Base-by-base conservation (phyloP, 2,888 invertebrate species). In the Melinaea menophilus region DNA sequence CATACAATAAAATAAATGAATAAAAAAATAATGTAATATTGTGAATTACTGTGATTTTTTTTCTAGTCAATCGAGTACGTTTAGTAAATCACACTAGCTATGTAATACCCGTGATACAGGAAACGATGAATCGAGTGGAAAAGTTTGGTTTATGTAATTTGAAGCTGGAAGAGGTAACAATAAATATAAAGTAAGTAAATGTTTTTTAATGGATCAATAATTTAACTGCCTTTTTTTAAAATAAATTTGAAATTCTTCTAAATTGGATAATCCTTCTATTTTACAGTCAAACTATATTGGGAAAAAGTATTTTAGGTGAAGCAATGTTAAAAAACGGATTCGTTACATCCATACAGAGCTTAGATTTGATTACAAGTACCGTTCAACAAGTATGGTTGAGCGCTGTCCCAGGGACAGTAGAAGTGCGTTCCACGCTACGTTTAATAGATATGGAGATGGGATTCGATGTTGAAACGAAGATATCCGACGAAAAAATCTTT, bases 291-390 rank as follows among this genome's bases (percentile, higher is more conserved):
- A 64, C 67, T 1, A 69, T 85, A 9, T 62, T 84, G 13, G 70
- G 69, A 2, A 61, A 66, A 34, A 62, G 71, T 1, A 70, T 78
- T 0, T 37, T 45, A 2, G 87, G 85, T 4, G 73, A 63, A 0
- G 72, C 81, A 0, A 66, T 59, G 0, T 85, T 82, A 66, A 72
- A 63, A 2, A 80, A 87, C n/a, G 86, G 86, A 0, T 88, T 88
- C 58, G 71, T 85, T 0, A 69, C 75, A 2, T 76, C 85, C 2
- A 78, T 87, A 57, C 80, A 81, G 59, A 69, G 68, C 3, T 47
- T 87, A 2, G 83, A 83, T 64, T 72, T 87, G 2, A 13, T 73
- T 0, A 68, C 73, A 4, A 2, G n/a, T 2, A 72, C 77, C 0
- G 73, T 88, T 0, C 75, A 76, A 37, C 85, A 85, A 71, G 57